Percentiles rank a stretch among this genome's conserved stretches.
phyloP scores from a whole-genome alignment of 2,113 vertebrate genomes.

The Rana temporaria region DNA sequence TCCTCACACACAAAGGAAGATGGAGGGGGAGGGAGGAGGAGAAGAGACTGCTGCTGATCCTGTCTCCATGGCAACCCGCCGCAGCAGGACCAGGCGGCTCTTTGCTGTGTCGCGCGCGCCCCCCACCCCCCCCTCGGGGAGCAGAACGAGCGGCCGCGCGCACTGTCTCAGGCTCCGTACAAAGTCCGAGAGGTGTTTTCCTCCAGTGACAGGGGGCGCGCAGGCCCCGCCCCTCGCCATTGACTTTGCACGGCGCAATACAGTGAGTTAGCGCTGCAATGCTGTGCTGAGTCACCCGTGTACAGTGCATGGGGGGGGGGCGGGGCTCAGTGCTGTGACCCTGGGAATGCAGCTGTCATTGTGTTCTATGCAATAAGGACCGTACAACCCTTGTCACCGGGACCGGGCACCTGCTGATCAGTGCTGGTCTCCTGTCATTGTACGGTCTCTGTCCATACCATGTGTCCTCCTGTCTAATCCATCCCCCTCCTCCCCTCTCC shows the following conservation, averaged over 20 bases:
- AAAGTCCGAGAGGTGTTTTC: background rate
- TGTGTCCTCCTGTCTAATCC: slow-evolving; percentile 13
- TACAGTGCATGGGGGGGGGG: no score
- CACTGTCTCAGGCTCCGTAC: background rate
- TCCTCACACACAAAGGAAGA: slow-evolving; percentile 36
- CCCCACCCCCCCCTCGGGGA: background rate
- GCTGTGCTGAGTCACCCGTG: background rate
- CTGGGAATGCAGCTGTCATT: no score
- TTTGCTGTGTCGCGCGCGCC: background rate
- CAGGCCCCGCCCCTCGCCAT: background rate
- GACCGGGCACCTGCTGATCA: no score
- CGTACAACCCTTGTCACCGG: no score
- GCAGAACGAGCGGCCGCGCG: background rate
- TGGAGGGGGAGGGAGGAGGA: slow-evolving; percentile 1
- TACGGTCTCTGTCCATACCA: background rate
- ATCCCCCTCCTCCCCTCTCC: background rate
- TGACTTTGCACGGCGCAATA: slow-evolving; percentile 10
- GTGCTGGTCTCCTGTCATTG: no score
- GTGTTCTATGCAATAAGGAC: no score
- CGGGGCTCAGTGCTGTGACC: no score
- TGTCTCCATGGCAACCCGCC: slow-evolving; percentile 51
- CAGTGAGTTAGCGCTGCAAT: slow-evolving; percentile 4
- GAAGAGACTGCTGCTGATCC: slow-evolving; percentile 46
- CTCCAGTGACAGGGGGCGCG: background rate
- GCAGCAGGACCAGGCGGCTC: slow-evolving; percentile 33